These are phyloP conservation scores for Rhinogobius similis DNA, from an alignment of 2,113 vertebrate species.

Conservation along the genomic window DNA sequence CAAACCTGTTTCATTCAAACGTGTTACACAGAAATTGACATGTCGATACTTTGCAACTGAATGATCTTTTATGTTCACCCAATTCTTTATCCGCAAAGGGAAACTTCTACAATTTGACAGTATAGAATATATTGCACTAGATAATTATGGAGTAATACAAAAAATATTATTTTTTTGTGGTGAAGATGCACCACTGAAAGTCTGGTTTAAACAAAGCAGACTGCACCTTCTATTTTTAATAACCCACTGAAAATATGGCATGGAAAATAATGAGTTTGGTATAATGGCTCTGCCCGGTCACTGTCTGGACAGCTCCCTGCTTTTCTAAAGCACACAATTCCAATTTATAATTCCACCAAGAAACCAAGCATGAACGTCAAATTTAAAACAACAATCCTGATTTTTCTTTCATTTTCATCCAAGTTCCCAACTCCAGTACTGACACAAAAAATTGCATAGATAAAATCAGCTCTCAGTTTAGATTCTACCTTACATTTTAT, in stretches of 20 bases:
- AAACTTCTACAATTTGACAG: neutral
- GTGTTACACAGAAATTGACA: neutral
- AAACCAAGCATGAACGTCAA: neutral
- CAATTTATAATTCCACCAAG: neutral
- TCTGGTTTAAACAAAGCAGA: conserved; percentile 6
- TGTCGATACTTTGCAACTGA: neutral
- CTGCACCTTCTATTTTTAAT: conserved; percentile 6
- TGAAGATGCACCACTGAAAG: neutral
- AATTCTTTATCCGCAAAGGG: no score
- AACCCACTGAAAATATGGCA: conserved; percentile 2
- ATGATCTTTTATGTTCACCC: no score
- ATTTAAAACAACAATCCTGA: neutral
- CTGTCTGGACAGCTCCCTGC: conserved; percentile 2
- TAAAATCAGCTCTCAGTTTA: neutral
- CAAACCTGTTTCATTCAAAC: conserved; percentile 8
- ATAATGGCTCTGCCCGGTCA: conserved; percentile 1
- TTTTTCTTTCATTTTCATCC: neutral
- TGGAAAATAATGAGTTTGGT: conserved; percentile 8
- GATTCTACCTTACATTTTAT: neutral
- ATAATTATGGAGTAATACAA: neutral
- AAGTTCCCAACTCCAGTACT: neutral
- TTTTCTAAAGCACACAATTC: conserved; percentile 7
- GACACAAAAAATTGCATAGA: neutral
- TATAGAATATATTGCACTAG: neutral
- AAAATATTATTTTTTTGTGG: neutral